Evolutionary conservation across 1,140 invertebrate genomes (phyloP).

Genomic region (Trichoplusia ni): DNA sequence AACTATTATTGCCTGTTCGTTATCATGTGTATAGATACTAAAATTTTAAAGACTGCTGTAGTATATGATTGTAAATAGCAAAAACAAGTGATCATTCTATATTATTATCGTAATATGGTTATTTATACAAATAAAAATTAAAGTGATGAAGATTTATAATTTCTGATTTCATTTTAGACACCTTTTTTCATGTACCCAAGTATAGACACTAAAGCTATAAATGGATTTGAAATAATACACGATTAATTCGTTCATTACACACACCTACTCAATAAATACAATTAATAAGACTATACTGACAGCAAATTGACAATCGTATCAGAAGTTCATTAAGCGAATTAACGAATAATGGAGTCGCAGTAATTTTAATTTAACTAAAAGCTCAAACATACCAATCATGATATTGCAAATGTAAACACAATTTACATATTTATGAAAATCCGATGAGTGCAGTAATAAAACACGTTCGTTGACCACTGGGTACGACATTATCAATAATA

Average conservation of each 20-base stretch:
- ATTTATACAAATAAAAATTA: slow-evolving; percentile 79
- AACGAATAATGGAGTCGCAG: slow-evolving; percentile 9
- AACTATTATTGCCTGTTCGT: slow-evolving; percentile 79
- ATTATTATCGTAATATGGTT: slow-evolving; percentile 76
- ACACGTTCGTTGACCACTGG: too few relatives aligned
- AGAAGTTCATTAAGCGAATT: slow-evolving; percentile 13
- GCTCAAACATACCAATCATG: slow-evolving; percentile 35
- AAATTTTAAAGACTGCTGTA: slow-evolving; percentile 81
- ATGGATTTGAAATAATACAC: too few relatives aligned
- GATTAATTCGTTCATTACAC: too few relatives aligned
- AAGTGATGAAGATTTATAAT: slow-evolving; percentile 74
- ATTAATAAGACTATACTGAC: too few relatives aligned
- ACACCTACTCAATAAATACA: too few relatives aligned
- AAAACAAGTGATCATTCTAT: slow-evolving; percentile 79
- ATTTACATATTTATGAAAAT: slow-evolving; percentile 42
- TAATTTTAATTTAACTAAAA: slow-evolving; percentile 29
- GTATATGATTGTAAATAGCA: slow-evolving; percentile 79
- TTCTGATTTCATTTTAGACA: slow-evolving; percentile 53
- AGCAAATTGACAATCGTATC: not conserved
- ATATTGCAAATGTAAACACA: slow-evolving; percentile 37
- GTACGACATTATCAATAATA: too few relatives aligned
- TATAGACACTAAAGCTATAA: not conserved
- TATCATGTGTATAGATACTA: slow-evolving; percentile 79
- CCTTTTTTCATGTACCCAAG: not conserved
- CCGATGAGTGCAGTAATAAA: slow-evolving; percentile 11